These are phyloP conservation scores for Epirrhoe tristata DNA, from an alignment of 2,888 invertebrate genomes.

Conservation along the genomic window DNA sequence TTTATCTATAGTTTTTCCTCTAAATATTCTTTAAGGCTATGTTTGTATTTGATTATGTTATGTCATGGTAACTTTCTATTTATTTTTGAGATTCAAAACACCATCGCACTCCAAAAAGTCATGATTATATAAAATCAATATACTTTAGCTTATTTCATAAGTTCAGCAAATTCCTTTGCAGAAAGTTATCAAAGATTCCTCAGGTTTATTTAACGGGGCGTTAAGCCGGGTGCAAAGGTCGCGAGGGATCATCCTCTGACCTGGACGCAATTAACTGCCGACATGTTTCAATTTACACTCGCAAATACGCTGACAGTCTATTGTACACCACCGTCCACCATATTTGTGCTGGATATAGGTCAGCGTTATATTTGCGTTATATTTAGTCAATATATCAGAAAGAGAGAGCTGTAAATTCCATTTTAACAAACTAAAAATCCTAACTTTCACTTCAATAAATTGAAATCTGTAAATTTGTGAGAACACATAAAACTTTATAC, in stretches of 20 bases:
- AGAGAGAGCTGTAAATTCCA: no score
- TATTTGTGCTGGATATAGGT: slow-evolving; percentile 50
- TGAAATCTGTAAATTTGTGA: no score
- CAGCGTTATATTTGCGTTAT: slow-evolving; percentile 48
- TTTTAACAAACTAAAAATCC: no score
- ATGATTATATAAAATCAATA: not conserved
- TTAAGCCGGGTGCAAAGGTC: slow-evolving; percentile 52
- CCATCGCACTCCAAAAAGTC: no score
- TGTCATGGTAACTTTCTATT: no score
- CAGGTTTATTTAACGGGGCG: slow-evolving; percentile 44
- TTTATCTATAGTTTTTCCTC: no score
- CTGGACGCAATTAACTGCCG: slow-evolving; percentile 80
- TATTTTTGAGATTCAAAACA: no score
- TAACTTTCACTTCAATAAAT: no score
- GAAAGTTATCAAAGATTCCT: slow-evolving; percentile 22
- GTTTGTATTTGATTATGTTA: no score
- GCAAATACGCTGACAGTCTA: slow-evolving; percentile 69
- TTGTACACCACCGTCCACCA: slow-evolving; percentile 45
- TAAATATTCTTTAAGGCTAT: no score
- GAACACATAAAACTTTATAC: no score
- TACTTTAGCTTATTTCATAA: not conserved
- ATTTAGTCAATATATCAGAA: not conserved
- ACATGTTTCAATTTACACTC: slow-evolving; percentile 84
- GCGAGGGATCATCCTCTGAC: slow-evolving; percentile 67
- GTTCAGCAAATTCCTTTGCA: slow-evolving; percentile 6